Conservation (phyloP, 2,113 vertebrate genomes). For the Prionailurus bengalensis region DNA sequence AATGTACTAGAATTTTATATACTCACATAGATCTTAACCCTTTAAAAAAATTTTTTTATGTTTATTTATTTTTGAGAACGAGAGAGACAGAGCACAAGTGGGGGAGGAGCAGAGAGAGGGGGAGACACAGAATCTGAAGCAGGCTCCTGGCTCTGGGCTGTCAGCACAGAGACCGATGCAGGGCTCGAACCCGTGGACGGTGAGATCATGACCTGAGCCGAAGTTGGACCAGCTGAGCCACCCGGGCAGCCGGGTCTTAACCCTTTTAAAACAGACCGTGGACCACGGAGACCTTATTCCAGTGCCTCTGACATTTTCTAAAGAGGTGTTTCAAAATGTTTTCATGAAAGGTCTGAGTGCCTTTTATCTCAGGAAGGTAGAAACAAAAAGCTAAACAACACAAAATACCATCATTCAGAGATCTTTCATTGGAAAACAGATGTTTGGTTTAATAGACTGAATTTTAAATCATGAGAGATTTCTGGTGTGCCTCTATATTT, state of each 20-base stretch:
- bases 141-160: too few relatives aligned
- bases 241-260: neutral
- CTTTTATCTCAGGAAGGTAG: neutral
- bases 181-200: too few relatives aligned
- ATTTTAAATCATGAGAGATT: conserved; percentile 21
- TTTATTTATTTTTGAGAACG: too few relatives aligned
- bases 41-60: too few relatives aligned
- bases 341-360: neutral
- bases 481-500: neutral
- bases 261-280: neutral
- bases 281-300: neutral
- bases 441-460: neutral
- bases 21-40: neutral
- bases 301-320: neutral
- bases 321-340: neutral
- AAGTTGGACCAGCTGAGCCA: too few relatives aligned
- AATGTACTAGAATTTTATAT: neutral
- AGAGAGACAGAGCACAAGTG: too few relatives aligned
- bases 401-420: neutral
- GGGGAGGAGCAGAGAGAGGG: too few relatives aligned
- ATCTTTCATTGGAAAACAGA: neutral
- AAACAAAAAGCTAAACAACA: conserved; percentile 12
- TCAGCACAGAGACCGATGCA: too few relatives aligned
- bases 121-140: too few relatives aligned
- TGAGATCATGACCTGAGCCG: too few relatives aligned